Percentiles rank a stretch among this genome's conserved stretches.
Conservation (phyloP, 2,797 vertebrate genomes). For the Sebastes cheni region DNA sequence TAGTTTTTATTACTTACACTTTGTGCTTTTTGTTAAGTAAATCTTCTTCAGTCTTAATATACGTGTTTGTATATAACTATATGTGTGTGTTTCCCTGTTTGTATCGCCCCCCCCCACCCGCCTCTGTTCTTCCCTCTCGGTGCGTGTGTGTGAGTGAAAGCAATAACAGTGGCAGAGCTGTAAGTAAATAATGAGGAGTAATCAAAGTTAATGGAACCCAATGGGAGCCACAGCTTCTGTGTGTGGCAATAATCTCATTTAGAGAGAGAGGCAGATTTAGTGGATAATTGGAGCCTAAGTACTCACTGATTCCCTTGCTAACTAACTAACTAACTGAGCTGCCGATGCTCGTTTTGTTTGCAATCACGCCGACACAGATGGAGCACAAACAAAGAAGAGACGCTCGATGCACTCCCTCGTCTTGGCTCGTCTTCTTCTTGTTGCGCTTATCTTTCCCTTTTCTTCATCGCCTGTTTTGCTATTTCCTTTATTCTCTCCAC, state of each 20-base stretch:
- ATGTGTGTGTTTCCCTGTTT: slow-evolving; percentile 27
- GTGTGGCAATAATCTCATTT: slow-evolving; percentile 88
- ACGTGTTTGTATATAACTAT: slow-evolving; percentile 31
- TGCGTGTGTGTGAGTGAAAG: slow-evolving; percentile 53
- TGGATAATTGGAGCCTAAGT: slow-evolving; percentile 86
- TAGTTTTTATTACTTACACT: slow-evolving; percentile 51
- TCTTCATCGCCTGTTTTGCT: neutral
- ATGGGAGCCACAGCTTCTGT: slow-evolving; percentile 83
- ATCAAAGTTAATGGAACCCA: slow-evolving; percentile 90
- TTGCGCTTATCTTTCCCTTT: neutral
- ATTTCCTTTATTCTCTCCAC: neutral
- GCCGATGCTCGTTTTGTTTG: slow-evolving; percentile 74
- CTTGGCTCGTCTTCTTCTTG: neutral
- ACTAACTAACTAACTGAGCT: slow-evolving; percentile 78
- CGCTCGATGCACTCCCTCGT: neutral
- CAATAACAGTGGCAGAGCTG: slow-evolving; percentile 84
- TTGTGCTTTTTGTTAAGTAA: slow-evolving; percentile 37
- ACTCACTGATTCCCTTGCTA: slow-evolving; percentile 82
- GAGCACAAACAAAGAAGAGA: slow-evolving; percentile 66
- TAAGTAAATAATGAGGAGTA: slow-evolving; percentile 91
- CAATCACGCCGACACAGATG: slow-evolving; percentile 66
- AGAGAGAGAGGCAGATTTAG: slow-evolving; percentile 85
- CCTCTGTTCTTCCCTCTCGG: neutral
- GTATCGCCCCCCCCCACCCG: neutral
- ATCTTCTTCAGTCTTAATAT: slow-evolving; percentile 20